Base-by-base conservation (phyloP, 2,888 invertebrate genomes). In the Drosophila emarginata region DNA sequence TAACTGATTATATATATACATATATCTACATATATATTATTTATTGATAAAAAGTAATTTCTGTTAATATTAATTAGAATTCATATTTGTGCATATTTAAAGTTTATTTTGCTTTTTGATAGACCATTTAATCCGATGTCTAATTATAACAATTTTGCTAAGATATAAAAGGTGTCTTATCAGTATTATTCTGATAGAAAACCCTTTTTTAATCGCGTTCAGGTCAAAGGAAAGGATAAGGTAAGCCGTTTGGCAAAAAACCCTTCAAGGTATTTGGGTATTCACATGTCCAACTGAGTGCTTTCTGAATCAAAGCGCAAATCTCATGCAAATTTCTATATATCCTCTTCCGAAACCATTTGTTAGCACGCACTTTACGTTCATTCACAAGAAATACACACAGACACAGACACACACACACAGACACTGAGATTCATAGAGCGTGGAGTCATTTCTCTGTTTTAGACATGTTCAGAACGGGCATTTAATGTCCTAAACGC, bases 391-490 rank as follows among this genome's bases (percentile, higher is more conserved):
- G 67, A 67, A 54, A 68, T 58, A 54, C 60, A 53, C 50, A 32
- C 57, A 23, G 21, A n/a, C 57, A 51, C n/a, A 32, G 40, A 39
- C 9, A 21, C 21, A 5, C 4, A 12, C 11, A 14, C 61, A 67
- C 56, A 62, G 57, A 15, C 45, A 36, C 45, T 51, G 45, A 32
- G 57, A 26, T 37, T 45, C 62, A 62, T 39, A 50, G 53, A 62
- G 69, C 45, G 53, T 58, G 52, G 39, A 62, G 66, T 57, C 76
- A 61, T 59, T 76, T 81, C 74, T 81, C 79, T 82, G 82, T 78
- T 82, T 77, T 67, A 67, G 82, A 83, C 81, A 76, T 79, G 79
- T 80, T 71, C 77, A 76, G 72, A 83, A 72, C 63, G 73, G 76
- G 67, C 74, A 81, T 82, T 81, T 73, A 81, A 82, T 81, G 85